Evolutionary conservation across 2,797 vertebrate species (phyloP), one percentile per base, ranked within the genome.

Genomic region (Manis crassicaudata): DNA sequence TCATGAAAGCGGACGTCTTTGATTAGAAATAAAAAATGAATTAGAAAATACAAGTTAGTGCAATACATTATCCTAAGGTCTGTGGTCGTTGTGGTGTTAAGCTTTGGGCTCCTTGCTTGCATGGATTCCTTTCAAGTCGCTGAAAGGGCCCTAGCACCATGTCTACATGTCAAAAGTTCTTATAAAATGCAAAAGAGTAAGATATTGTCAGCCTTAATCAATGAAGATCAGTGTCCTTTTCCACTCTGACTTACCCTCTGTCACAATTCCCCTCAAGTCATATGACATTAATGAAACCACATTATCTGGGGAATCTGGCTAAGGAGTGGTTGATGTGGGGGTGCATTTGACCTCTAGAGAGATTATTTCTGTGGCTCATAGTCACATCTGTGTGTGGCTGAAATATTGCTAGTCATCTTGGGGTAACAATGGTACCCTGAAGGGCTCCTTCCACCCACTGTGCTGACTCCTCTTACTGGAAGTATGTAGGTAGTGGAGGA

Each of bases 21-120:
- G n/a, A 56, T 70, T 87, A 87, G 72, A 76, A 90, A 72, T 37
- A 54, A 94, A 88, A 80, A 68, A 50, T 67, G 90, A 86, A 52
- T 54, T 68, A 54, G 50, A 68, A 96, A 67, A 62, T 68, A 87
- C 17, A 79, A 68, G 29, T n/a, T 87, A 95, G 62, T 70, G n/a
- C 35, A 75, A 27, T 29, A n/a, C 37, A 62, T 17, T 60, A 21
- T 60, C n/a, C 37, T 23, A 50, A 25, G 54, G 9, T 63, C n/a
- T 72, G 17, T 77, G 58, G 58, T 18, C n/a, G 12, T n/a, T 1
- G 60, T 29, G 7, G 8, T 54, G 62, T 35, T 43, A 43, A 65
- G 23, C 43, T 29, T n/a, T n/a, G 62, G 54, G 18, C 17, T 6
- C 12, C 32, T 84, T 21, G 11, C 25, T 58, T n/a, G 25, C 27